Conservation (phyloP, 2,113 vertebrate species). For the Tauraco erythrolophus region DNA sequence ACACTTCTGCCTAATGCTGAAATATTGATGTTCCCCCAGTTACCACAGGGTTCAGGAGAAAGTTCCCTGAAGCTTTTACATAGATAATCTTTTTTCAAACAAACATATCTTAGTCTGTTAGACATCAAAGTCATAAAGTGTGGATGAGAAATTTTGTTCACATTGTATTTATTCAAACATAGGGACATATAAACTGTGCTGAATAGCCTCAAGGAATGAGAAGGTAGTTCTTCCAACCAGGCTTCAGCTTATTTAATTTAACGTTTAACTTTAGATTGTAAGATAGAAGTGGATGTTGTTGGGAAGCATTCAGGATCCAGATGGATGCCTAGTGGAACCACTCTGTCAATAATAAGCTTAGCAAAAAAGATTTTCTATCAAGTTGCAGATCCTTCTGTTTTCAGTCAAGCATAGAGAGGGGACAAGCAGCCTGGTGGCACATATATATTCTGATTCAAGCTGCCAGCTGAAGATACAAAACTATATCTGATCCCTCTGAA, state of each 20-base stretch:
- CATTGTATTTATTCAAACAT: not conserved
- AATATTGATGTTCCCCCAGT: not conserved
- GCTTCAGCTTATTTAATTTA: conserved; percentile 4
- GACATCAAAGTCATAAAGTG: not conserved
- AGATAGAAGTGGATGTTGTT: conserved; percentile 19
- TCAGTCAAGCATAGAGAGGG: not conserved
- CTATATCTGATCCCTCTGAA: conserved; percentile 9
- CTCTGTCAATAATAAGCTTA: conserved; percentile 35
- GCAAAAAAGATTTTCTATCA: conserved; percentile 21
- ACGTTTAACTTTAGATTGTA: conserved; percentile 2
- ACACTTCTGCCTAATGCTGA: not conserved
- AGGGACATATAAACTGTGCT: not conserved
- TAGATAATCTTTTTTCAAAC: not conserved
- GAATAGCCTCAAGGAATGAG: not conserved
- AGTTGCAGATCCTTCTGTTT: conserved; percentile 26
- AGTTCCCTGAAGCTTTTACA: not conserved
- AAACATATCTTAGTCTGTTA: not conserved
- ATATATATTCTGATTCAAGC: not conserved
- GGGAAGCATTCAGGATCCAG: conserved; percentile 26
- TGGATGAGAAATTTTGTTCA: not conserved
- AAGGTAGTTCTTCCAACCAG: not conserved
- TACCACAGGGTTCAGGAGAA: not conserved
- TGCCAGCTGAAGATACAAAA: conserved; percentile 1
- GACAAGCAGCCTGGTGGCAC: not conserved
- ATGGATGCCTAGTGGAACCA: conserved; percentile 20